A percentile compares a stretch with the other conserved stretches of the same genome.
phyloP scores from a whole-genome alignment of 2,113 vertebrate genomes.

The Electrona antarctica region DNA sequence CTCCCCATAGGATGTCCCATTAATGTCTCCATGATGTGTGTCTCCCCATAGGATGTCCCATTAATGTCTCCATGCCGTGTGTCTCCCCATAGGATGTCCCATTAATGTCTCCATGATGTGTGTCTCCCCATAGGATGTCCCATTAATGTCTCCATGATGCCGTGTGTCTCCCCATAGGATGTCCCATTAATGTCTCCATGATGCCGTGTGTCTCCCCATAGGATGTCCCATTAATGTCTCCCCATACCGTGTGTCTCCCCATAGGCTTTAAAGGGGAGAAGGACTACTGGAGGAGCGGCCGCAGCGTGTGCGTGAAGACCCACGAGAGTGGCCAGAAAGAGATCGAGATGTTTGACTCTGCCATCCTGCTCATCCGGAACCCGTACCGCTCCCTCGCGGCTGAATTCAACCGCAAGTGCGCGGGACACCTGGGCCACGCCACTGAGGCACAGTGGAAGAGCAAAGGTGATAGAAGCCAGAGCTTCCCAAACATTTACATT shows the following conservation, averaged over 20 bases:
- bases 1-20: too few species aligned
- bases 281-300: conserved; percentile 95
- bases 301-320: conserved; percentile 96
- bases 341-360: conserved; percentile 92
- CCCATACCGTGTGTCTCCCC: not conserved
- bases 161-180: too few species aligned
- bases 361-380: conserved; percentile 93
- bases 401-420: conserved; percentile 96
- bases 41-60: too few species aligned
- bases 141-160: too few species aligned
- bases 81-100: conserved; percentile 79
- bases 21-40: too few species aligned
- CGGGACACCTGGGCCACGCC: conserved; percentile 94
- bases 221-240: too few species aligned
- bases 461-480: conserved; percentile 81
- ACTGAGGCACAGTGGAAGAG: conserved; percentile 93
- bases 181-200: too few species aligned
- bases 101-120: too few species aligned
- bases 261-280: conserved; percentile 98
- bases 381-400: conserved; percentile 93
- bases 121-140: too few species aligned
- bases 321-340: conserved; percentile 94
- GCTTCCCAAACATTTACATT: too few species aligned
- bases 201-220: too few species aligned
- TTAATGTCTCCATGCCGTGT: too few species aligned